Percentiles rank a stretch among this genome's conserved stretches.
Conservation (phyloP, 2,797 vertebrate species). For the Discoglossus pictus region DNA sequence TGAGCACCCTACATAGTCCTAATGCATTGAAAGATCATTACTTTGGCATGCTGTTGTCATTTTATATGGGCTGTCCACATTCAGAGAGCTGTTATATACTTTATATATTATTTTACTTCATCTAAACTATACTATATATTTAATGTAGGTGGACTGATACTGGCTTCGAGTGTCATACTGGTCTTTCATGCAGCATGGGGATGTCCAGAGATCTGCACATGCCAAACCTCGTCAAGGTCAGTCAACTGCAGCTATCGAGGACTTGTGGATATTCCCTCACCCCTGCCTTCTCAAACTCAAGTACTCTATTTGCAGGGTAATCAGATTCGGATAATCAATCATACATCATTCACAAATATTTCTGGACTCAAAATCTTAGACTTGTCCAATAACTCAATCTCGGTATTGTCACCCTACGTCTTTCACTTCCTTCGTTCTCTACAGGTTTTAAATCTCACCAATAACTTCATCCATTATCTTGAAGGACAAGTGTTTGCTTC, state of each 20-base stretch:
- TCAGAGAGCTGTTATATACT: no score
- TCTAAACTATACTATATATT: slow-evolving; percentile 31
- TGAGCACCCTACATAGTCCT: no score
- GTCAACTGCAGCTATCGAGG: slow-evolving; percentile 87
- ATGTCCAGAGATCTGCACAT: slow-evolving; percentile 87
- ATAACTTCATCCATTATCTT: slow-evolving; percentile 84
- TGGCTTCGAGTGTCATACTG: slow-evolving; percentile 63
- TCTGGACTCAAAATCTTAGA: slow-evolving; percentile 82
- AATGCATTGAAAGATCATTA: no score
- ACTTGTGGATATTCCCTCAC: slow-evolving; percentile 82
- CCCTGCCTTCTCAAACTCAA: slow-evolving; percentile 80
- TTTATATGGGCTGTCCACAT: no score
- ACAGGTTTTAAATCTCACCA: slow-evolving; percentile 83
- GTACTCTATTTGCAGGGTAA: slow-evolving; percentile 89
- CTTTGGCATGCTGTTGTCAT: no score
- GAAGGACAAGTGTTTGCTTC: slow-evolving; percentile 84
- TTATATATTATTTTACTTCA: slow-evolving; percentile 17
- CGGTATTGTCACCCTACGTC: slow-evolving; percentile 76
- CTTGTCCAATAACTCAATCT: slow-evolving; percentile 91
- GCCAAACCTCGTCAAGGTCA: slow-evolving; percentile 76
- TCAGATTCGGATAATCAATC: slow-evolving; percentile 81
- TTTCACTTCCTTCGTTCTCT: slow-evolving; percentile 82
- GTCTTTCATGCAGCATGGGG: slow-evolving; percentile 57
- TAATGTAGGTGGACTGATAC: slow-evolving; percentile 71
- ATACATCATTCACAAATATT: slow-evolving; percentile 80